Conservation (phyloP, 1,140 invertebrate species). For the Drosophila jambulina region DNA sequence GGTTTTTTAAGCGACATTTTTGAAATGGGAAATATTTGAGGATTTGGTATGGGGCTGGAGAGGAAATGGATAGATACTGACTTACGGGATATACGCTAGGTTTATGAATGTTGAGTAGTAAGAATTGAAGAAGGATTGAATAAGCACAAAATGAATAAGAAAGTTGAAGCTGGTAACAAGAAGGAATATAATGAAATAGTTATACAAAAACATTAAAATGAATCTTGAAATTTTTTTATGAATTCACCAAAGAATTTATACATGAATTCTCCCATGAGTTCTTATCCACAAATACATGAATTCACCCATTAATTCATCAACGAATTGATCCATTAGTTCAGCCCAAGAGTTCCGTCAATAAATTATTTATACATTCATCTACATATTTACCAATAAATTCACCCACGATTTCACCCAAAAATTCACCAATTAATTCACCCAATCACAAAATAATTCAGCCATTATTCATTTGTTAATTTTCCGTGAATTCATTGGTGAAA, state of each 20-base stretch:
- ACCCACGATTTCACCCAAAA: neutral
- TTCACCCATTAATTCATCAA: neutral
- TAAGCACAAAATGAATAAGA: no score
- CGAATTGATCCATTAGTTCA: neutral
- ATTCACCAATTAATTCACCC: neutral
- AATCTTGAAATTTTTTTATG: no score
- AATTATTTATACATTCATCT: neutral
- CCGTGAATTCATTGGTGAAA: no score
- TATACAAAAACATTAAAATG: neutral
- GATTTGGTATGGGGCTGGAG: neutral
- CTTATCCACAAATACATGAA: no score
- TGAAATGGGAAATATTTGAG: neutral
- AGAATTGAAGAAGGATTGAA: neutral
- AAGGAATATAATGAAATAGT: no score
- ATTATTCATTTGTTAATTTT: neutral
- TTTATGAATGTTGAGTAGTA: neutral
- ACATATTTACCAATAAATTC: neutral
- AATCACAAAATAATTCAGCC: neutral
- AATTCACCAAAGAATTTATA: no score
- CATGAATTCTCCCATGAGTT: no score
- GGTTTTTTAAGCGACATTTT: conserved; percentile 10
- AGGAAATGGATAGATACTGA: neutral
- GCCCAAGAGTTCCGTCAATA: neutral
- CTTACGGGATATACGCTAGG: neutral
- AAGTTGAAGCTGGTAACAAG: no score